These are phyloP conservation scores for Cecidostiba fungosa DNA, from an alignment of 2,888 invertebrate species.

Conservation along the genomic window DNA sequence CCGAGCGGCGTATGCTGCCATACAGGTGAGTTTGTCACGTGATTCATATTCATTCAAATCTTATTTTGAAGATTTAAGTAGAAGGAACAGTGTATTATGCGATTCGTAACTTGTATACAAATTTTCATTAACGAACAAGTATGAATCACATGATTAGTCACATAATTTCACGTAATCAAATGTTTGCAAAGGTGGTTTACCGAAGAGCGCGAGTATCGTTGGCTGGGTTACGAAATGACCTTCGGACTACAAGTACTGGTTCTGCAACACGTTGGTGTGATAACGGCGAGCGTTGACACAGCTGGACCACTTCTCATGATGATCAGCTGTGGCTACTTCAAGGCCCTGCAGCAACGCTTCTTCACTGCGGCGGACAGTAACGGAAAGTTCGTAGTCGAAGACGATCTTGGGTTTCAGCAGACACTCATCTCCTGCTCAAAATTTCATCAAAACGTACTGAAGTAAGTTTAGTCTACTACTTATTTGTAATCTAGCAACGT, in stretches of 20 bases:
- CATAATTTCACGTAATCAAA: too few species aligned
- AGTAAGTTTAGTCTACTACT: neutral
- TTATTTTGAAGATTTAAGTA: too few species aligned
- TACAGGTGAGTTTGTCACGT: neutral
- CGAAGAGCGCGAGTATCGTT: conserved; percentile 24
- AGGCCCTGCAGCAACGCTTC: conserved; percentile 25
- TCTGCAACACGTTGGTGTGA: conserved; percentile 62
- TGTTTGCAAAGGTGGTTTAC: neutral
- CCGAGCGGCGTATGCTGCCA: neutral
- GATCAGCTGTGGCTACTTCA: conserved; percentile 67
- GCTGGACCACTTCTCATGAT: conserved; percentile 66
- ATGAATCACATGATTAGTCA: too few species aligned
- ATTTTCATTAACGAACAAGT: too few species aligned
- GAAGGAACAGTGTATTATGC: too few species aligned
- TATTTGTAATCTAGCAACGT: too few species aligned
- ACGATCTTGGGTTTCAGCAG: neutral
- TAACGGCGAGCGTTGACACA: conserved; percentile 66
- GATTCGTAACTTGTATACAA: too few species aligned
- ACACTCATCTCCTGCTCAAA: neutral
- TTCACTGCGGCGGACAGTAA: neutral
- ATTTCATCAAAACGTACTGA: neutral
- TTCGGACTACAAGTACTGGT: conserved; percentile 63
- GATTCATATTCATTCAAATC: too few species aligned
- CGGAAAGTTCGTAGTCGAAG: neutral
- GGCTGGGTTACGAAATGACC: conserved; percentile 65